Evolutionary conservation across 2,797 vertebrate genomes (phyloP), one percentile per base, ranked within the genome.

Genomic region (Monodelphis domestica): DNA sequence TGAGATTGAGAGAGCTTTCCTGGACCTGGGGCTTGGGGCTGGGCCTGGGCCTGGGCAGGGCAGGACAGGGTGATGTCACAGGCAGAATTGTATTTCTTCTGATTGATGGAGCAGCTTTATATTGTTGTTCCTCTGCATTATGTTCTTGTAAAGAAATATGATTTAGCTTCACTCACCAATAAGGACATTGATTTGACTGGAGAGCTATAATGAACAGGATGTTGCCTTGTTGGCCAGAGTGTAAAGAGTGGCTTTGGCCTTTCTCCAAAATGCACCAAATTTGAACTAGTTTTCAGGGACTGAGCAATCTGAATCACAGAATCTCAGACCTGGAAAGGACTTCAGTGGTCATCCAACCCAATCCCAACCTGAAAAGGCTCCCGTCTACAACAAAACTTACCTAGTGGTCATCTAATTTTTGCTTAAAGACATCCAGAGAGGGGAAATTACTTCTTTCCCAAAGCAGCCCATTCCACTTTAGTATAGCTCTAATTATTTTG

Each of bases 151-250:
- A 89, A 93, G 57, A 92, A 96, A 94, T 91, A 87, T 54, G 88
- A 93, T 90, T 95, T 93, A 54, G 57, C 87, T 89, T 94, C 55
- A 90, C 56, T 96, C 9, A 5, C 53, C 90, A 92, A 95, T n/a
- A 38, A 52, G 38, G 94, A 38, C 84, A 57, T 95, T 51, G 89
- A 91, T 92, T 97, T 90, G 89, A 59, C 93, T 91, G 94, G 91
- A 95, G 95, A 96, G 94, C 95, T 96, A 97, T 96, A 97, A 97
- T 87, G 89, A 59, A 53, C 91, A 95, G 92, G 90, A 96, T 91
- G 94, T 53, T 51, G 92, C 56, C 94, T 93, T 92, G 45, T 90
- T 93, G 90, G 92, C 93, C 93, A 93, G 91, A 96, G 92, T 30
- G 53, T 89, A 92, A 91, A 96, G 57, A 89, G 59, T 89, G 56